Evolutionary conservation across 2,888 invertebrate species (phyloP).

Genomic region (Stenolophus ochropezus): DNA sequence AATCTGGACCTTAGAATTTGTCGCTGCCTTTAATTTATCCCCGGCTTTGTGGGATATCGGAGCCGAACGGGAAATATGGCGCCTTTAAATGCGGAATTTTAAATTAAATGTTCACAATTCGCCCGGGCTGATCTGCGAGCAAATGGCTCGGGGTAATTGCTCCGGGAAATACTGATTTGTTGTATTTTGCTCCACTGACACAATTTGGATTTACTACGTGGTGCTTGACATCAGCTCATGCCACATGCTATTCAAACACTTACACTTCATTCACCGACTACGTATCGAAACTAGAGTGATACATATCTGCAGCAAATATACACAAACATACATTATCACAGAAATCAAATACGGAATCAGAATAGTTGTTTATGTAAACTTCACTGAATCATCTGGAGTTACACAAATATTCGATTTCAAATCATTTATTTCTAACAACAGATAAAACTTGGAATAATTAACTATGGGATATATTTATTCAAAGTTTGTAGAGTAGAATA

Average conservation of each 20-base stretch:
- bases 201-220: constrained; percentile 23
- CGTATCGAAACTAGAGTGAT: no score
- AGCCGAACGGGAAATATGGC: constrained; percentile 48
- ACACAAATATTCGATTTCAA: no score
- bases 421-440: no score
- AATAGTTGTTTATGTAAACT: no score
- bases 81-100: constrained; percentile 55
- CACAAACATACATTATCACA: no score
- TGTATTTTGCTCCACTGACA: constrained; percentile 21
- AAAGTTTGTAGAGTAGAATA: no score
- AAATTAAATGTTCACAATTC: constrained; percentile 52
- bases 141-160: constrained; percentile 29
- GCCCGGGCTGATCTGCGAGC: constrained; percentile 26
- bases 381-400: no score
- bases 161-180: constrained; percentile 33
- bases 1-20: constrained; percentile 57
- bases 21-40: constrained; percentile 52
- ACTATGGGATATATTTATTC: no score
- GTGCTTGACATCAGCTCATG: neutral
- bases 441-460: no score
- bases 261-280: neutral
- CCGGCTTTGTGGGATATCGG: constrained; percentile 53
- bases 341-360: no score
- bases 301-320: no score
- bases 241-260: constrained; percentile 2